Base-by-base conservation (phyloP, 2,888 invertebrate species). In the Cantharis rustica region DNA sequence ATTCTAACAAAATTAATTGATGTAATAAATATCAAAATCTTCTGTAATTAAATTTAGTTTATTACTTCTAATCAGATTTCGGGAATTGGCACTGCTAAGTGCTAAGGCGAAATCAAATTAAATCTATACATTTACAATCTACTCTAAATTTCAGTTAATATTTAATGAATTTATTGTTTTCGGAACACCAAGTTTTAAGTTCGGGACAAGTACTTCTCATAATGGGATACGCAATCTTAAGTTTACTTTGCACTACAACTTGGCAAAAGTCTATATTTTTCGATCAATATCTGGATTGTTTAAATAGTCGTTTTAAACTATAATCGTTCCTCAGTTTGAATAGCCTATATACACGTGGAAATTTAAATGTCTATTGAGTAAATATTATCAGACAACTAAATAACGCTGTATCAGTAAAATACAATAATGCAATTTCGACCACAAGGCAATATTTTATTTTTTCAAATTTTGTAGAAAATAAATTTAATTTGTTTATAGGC, bases 31-130 rank as follows among this genome's bases (percentile, higher is more conserved):
- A 20, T 62, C 61, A 62, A 63, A 23, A 71, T 62, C 63, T 71
- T 71, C 71, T 71, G 71, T 71, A 71, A 71, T 26, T 26, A 23
- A 17, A 69, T 20, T 66, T 66, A 20, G 64, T 66, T 66, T 66
- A 66, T n/a, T 66, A 66, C 47, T 47, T 47, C n/a, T 47, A 47
- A 47, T 47, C 47, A 47, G 47, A 47, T 47, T 47, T 47, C 7
- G 47, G n/a, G n/a, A 47, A n/a, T n/a, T 47, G 47, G 47, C 47
- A 47, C 47, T n/a, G 47, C n/a, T 47, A 47, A 47, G 47, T 47
- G 47, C 47, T 47, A 47, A 47, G 47, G n/a, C 47, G 47, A 47
- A 47, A 47, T 47, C 47, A 47, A 47, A 47, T 47, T 47, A 47
- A 47, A 47, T 47, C 47, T 47, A 47, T 47, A 47, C 47, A 47